Base-by-base conservation (phyloP, 2,797 vertebrate species). In the Syncerus caffer region DNA sequence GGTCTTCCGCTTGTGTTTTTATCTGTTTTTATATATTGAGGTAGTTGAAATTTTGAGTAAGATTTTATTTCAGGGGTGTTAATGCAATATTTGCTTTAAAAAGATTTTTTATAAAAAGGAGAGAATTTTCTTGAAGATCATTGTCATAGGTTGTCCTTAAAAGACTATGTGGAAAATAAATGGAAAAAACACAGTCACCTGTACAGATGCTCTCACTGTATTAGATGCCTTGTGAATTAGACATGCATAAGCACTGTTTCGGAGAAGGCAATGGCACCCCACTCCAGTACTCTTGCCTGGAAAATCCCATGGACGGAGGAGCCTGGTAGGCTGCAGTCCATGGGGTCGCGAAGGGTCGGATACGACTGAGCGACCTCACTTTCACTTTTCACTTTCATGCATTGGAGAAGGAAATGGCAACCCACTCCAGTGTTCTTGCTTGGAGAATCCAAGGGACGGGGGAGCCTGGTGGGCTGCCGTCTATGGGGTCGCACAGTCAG, bases 31-130 rank as follows among this genome's bases (percentile, higher is more conserved):
- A 80, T 60, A 67, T 80, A 29, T 51, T 85, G 42, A 34, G 9
- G 21, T 84, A 62, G 29, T 90, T 95, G 53, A 95, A 80, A 88
- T 78, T 97, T 94, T 95, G 53, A 89, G 19, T 89, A 64, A 83
- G 82, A 89, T 90, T 92, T 97, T 92, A 95, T 93, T 97, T 93
- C 8, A 6, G 31, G 23, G 13, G 31, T 76, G 4, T 8, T 85
- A 94, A 74, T 79, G 29, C n/a, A 74, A 7, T 14, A 38, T 95
- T 96, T 89, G 27, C 38, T 51, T 90, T 79, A 16, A 85, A 93
- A 84, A 50, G 38, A 0, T 29, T 74, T 74, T 71, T 51, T 19
- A 53, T 57, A 4, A 6, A 88, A 92, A 85, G 21, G 45, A 57
- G 8, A 51, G 17, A 9, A 4, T 51, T 88, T 62, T 45, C 58